Evolutionary conservation across 2,113 vertebrate species (phyloP), one percentile per base, ranked within the genome.

Genomic region (Chaetodon auriga): DNA sequence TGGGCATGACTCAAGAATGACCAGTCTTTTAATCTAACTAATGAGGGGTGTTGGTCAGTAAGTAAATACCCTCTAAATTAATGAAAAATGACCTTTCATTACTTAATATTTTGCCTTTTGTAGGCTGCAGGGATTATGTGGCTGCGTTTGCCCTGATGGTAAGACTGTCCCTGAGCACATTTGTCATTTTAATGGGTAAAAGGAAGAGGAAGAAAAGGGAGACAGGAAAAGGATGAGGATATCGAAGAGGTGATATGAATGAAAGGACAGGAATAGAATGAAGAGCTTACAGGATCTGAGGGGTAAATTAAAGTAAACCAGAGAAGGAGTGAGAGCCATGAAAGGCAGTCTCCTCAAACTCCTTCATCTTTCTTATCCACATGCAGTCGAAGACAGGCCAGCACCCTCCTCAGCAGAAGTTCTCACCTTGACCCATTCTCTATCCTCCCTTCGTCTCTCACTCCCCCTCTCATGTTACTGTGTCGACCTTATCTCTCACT

Each of bases 211-310:
- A 84, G 68, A 81, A 84, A 55, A 73, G 30, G 65, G 60, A 82
- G 80, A 83, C 86, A 79, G 89, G 83, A 89, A 83, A 77, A 72
- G 90, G 85, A 89, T 76, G 66, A 78, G 90, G 90, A 89, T 88
- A 76, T 21, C 87, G 58, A 72, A 72, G 80, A 51, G 80, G 87
- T 81, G 76, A 64, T 41, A 46, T 57, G 68, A 85, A 81, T 84
- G 75, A 75, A 62, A 30, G 63, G 70, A 79, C 80, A 81, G 76
- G 61, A 88, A 85, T 84, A 83, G 64, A 72, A 71, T 82, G 75
- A 79, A 79, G 38, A 41, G 25, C 35, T 61, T 45, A 83, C 68
- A 76, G 89, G 83, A 92, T 75, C 68, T 85, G 19, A 69, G 64
- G 75, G 55, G 64, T n/a, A 54, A 77, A 74, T 82, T 62, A 78